phyloP scores from a whole-genome alignment of 1,140 invertebrate genomes.

The Drosophila kepulauana region DNA sequence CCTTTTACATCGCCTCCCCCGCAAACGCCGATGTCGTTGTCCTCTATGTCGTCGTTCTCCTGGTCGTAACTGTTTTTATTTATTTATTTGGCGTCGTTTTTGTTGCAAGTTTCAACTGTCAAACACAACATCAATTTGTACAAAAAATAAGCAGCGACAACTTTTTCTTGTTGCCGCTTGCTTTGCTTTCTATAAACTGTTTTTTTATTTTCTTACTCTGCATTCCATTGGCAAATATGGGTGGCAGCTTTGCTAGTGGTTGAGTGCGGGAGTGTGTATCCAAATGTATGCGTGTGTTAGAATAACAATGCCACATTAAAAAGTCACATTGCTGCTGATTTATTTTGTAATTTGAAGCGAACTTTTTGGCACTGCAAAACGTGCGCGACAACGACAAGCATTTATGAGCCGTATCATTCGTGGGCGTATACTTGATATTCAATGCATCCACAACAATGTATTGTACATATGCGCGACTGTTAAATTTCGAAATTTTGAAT shows the following conservation, averaged over 20 bases:
- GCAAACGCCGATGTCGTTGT: background rate
- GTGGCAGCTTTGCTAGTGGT: slow-evolving; percentile 29
- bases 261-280: background rate
- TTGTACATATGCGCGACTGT: background rate
- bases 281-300: slow-evolving; percentile 27
- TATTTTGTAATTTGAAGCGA: slow-evolving; percentile 75
- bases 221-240: slow-evolving; percentile 48
- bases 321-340: slow-evolving; percentile 79
- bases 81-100: slow-evolving; percentile 79
- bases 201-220: slow-evolving; percentile 56
- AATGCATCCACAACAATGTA: background rate
- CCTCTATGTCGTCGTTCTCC: background rate
- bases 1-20: background rate
- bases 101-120: slow-evolving; percentile 83
- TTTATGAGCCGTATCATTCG: slow-evolving; percentile 54
- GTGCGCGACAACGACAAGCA: slow-evolving; percentile 59
- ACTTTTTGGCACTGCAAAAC: slow-evolving; percentile 63
- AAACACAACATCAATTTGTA: slow-evolving; percentile 84
- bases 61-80: slow-evolving; percentile 57
- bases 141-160: slow-evolving; percentile 78
- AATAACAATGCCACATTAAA: slow-evolving; percentile 75
- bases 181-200: slow-evolving; percentile 63
- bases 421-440: slow-evolving; percentile 3
- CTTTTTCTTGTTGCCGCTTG: slow-evolving; percentile 60
- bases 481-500: too few relatives aligned